Conservation (phyloP, 2,888 invertebrate genomes). For the Deilephila porcellus region DNA sequence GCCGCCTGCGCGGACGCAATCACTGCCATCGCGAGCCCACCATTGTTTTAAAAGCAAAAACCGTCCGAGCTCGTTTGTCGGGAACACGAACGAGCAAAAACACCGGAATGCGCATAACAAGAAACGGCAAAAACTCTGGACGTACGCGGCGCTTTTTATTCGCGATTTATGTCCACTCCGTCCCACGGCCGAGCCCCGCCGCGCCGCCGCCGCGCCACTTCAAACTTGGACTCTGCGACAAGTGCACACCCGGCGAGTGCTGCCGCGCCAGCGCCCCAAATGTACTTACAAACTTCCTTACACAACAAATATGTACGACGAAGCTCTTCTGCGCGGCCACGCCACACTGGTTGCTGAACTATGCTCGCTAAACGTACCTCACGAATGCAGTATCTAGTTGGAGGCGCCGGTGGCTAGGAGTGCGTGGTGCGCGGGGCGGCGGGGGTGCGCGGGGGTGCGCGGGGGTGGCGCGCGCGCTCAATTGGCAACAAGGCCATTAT, state of each 20-base stretch:
- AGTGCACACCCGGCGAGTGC: not conserved
- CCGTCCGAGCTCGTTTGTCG: conserved; percentile 67
- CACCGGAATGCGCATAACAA: conserved; percentile 75
- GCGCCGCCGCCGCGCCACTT: conserved; percentile 32
- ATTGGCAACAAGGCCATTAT: conserved; percentile 72
- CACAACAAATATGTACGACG: not conserved
- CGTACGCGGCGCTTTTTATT: conserved; percentile 69
- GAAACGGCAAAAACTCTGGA: conserved; percentile 70
- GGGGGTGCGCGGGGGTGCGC: conserved; percentile 30
- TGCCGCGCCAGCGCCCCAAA: not conserved
- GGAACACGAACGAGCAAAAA: conserved; percentile 71
- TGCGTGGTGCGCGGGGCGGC: not conserved
- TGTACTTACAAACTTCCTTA: not conserved
- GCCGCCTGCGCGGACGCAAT: conserved; percentile 71
- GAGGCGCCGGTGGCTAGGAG: not conserved
- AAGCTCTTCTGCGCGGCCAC: not conserved
- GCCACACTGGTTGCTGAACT: no score
- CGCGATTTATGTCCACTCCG: conserved; percentile 65
- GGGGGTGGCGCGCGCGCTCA: conserved; percentile 45
- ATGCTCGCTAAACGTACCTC: not conserved
- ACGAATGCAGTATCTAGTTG: no score
- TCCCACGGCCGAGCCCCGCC: conserved; percentile 43
- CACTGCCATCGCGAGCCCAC: conserved; percentile 57
- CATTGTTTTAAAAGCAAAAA: conserved; percentile 68
- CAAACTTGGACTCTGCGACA: not conserved